Evolutionary conservation across 2,888 invertebrate genomes (phyloP), one percentile per base, ranked within the genome.

Genomic region (Orchesellides sinensis): DNA sequence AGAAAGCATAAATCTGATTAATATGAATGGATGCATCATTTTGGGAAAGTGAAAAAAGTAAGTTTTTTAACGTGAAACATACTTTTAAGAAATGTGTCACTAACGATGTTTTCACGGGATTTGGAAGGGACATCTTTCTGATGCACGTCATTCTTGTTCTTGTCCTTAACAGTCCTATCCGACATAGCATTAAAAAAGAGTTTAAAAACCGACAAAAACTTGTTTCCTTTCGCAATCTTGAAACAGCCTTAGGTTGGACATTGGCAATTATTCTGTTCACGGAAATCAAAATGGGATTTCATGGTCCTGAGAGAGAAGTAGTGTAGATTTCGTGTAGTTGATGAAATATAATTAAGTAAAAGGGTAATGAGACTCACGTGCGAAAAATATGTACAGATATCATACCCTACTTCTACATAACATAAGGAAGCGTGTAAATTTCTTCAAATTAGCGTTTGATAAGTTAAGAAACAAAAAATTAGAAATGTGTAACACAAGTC

Each of bases 41-140:
- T 32, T 32, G 10, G 40, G 40, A 8, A 1, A 8, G 10, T n/a
- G 32, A 32, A 40, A 40, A n/a, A n/a, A n/a, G 40, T 2, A 40
- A 49, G 21, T 19, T 49, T 69, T n/a, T 10, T 52, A 8, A 23
- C n/a, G 19, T 29, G 14, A n/a, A 27, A 21, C 49, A 56, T 83
- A 85, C 85, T 83, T 81, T 77, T 72, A 65, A 68, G 66, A 56
- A 85, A 85, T 32, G 83, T 77, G 49, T 85, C 85, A 40, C 45
- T 66, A 17, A 0, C 14, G 56, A 40, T 17, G 63, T 72, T 72
- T 47, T 52, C 69, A n/a, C 23, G n/a, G 49, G 35, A 65, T 35
- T 73, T 45, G 54, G 27, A n/a, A 29, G 49, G 1, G 56, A 45
- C 63, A 52, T 59, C 49, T 35, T 74, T 80, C 54, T 59, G 47